Evolutionary conservation across 1,140 invertebrate species (phyloP).

Genomic region (Aphaenogaster floridana): DNA sequence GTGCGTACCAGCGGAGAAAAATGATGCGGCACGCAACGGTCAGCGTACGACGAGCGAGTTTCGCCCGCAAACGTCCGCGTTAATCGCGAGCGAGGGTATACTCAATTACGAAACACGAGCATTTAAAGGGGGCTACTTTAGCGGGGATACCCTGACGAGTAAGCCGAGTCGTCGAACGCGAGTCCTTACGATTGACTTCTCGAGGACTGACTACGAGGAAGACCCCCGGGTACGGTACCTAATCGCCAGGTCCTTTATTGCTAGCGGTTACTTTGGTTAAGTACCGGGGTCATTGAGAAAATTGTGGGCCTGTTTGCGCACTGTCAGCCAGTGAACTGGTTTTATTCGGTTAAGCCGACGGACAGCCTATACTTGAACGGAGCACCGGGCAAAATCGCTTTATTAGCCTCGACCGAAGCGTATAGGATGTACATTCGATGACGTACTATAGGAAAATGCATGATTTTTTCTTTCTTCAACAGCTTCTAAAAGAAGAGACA

Average conservation of each 20-base stretch:
- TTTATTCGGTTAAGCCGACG: conserved; percentile 83
- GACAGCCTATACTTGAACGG: conserved; percentile 85
- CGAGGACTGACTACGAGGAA: conserved; percentile 61
- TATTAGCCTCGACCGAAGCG: conserved; percentile 79
- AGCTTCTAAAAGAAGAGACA: background rate
- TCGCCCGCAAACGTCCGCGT: background rate
- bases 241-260: conserved; percentile 80
- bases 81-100: conserved; percentile 26
- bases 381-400: conserved; percentile 81
- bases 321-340: conserved; percentile 84
- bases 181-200: conserved; percentile 54
- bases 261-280: conserved; percentile 83
- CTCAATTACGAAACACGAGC: conserved; percentile 45
- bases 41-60: conserved; percentile 21
- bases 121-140: conserved; percentile 30
- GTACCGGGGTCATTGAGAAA: conserved; percentile 85
- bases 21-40: conserved; percentile 39
- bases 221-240: conserved; percentile 74
- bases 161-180: conserved; percentile 41
- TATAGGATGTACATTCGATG: conserved; percentile 61
- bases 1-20: background rate
- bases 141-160: conserved; percentile 17
- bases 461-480: background rate
- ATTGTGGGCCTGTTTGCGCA: conserved; percentile 85
- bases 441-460: conserved; percentile 36